Evolutionary conservation across 2,113 vertebrate genomes (phyloP).

Genomic region (Casuarius casuarius): DNA sequence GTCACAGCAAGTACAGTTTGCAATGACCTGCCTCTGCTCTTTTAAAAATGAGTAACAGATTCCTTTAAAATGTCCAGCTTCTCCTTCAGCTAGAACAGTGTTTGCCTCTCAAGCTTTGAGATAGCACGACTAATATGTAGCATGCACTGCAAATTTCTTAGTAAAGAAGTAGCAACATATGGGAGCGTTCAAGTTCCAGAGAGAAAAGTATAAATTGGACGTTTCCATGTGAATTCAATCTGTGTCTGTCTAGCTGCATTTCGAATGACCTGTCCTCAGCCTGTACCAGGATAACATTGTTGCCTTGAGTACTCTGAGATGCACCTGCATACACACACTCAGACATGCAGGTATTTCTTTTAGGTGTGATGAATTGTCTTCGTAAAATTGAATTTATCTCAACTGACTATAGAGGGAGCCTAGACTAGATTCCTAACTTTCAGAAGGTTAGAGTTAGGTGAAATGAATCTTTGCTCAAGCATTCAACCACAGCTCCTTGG

Average conservation of each 20-base stretch:
- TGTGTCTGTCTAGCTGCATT: not conserved
- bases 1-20: slow-evolving; percentile 55
- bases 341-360: not conserved
- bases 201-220: not conserved
- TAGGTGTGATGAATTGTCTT: not conserved
- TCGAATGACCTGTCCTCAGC: not conserved
- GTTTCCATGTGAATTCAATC: not conserved
- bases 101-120: not conserved
- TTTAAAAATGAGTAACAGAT: slow-evolving; percentile 31
- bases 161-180: slow-evolving; percentile 2
- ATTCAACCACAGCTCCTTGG: slow-evolving; percentile 62
- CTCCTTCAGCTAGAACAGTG: not conserved
- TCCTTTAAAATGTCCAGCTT: not conserved
- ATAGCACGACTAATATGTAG: not conserved
- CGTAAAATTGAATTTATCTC: not conserved
- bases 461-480: slow-evolving; percentile 56
- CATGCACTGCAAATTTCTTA: not conserved
- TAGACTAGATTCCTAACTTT: not conserved
- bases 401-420: slow-evolving; percentile 12
- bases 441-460: slow-evolving; percentile 36
- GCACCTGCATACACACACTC: not conserved
- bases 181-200: not conserved
- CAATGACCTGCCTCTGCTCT: not conserved
- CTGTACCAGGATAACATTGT: not conserved
- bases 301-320: not conserved